These are phyloP conservation scores for Mastigias papua DNA, from an alignment of 30 jellyfish, hydroid and myxozoan genomes.

Conservation along the genomic window DNA sequence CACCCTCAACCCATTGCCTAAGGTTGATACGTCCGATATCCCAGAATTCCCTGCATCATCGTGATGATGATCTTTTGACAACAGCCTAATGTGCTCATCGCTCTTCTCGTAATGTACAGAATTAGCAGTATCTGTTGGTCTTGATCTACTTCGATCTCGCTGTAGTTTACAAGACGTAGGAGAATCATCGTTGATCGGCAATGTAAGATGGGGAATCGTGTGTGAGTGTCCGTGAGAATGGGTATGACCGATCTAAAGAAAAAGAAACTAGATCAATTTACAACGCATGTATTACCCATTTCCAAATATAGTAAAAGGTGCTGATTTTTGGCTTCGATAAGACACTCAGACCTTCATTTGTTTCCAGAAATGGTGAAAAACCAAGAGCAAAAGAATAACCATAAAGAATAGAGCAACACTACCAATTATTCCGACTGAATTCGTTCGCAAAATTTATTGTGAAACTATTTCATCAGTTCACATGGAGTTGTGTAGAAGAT, in stretches of 20 bases:
- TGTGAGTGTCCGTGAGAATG: constrained; percentile 94
- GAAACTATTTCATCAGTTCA: too few species aligned
- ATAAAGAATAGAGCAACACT: too few species aligned
- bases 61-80: neutral
- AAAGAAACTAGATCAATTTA: too few species aligned
- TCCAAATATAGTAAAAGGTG: too few species aligned
- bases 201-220: constrained; percentile 38
- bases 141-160: neutral
- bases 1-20: neutral
- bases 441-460: too few species aligned
- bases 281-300: too few species aligned
- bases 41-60: neutral
- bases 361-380: too few species aligned
- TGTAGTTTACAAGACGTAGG: constrained; percentile 8
- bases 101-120: neutral
- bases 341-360: too few species aligned
- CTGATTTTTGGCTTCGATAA: too few species aligned
- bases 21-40: neutral
- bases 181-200: constrained; percentile 33
- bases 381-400: too few species aligned
- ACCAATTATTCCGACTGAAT: too few species aligned
- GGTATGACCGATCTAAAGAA: constrained; percentile 70
- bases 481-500: too few species aligned
- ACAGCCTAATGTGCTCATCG: constrained; percentile 4
- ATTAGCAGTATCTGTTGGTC: neutral